A percentile compares a stretch with the other conserved stretches of the same genome.
phyloP scores from a whole-genome alignment of 2,888 invertebrate species.

The Heteromurus nitidus region DNA sequence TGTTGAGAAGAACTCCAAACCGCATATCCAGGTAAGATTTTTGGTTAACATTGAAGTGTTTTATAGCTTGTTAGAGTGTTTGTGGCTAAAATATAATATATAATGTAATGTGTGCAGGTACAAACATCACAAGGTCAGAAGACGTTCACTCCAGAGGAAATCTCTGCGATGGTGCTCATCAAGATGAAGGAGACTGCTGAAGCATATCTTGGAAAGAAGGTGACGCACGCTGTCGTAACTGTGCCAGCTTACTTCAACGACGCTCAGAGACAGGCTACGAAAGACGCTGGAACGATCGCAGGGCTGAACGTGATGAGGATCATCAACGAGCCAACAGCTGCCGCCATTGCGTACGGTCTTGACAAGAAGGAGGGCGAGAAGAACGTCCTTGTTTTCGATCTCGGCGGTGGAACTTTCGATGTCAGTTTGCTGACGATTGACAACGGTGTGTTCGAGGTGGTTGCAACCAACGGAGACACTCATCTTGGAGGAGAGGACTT shows the following conservation, averaged over 20 bases:
- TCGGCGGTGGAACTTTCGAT: constrained; percentile 71
- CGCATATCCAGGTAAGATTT: too few species aligned
- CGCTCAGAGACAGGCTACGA: constrained; percentile 82
- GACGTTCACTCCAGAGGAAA: constrained; percentile 52
- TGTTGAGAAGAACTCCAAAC: constrained; percentile 75
- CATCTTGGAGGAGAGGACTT: constrained; percentile 63
- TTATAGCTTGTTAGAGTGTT: too few species aligned
- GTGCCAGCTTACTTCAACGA: constrained; percentile 87
- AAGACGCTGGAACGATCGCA: constrained; percentile 88
- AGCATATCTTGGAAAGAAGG: constrained; percentile 74
- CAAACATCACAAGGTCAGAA: too few species aligned
- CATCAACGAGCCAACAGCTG: constrained; percentile 85
- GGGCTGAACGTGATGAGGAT: constrained; percentile 91
- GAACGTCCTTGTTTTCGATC: constrained; percentile 61
- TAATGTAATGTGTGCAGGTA: too few species aligned
- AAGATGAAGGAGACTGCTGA: constrained; percentile 48
- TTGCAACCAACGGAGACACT: constrained; percentile 47
- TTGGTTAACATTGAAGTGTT: constrained; percentile 76
- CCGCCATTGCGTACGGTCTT: constrained; percentile 64
- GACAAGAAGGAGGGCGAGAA: constrained; percentile 1
- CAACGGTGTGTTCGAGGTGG: constrained; percentile 37
- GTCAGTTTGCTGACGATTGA: constrained; percentile 50
- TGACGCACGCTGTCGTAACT: constrained; percentile 86
- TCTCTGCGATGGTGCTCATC: constrained; percentile 56
- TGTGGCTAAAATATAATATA: too few species aligned